Percentiles rank a stretch among this genome's conserved stretches.
Evolutionary conservation across 2,113 vertebrate species (phyloP).

Genomic region (Percopsis transmontana): DNA sequence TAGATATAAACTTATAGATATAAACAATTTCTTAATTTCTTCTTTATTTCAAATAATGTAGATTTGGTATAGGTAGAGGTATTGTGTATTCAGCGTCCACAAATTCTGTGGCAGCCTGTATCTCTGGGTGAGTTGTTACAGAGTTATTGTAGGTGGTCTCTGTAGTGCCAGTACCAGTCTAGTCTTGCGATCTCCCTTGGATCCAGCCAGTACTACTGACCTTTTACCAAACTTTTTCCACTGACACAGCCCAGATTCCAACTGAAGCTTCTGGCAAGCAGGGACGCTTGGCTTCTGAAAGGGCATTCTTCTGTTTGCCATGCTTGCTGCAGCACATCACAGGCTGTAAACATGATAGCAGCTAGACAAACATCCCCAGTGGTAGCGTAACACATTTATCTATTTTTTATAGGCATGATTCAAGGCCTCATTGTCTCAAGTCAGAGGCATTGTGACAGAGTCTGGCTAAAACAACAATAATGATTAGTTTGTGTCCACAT

Average conservation of each 20-base stretch:
- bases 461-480: too few species aligned
- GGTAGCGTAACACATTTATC: neutral
- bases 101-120: too few species aligned
- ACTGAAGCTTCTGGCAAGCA: conserved; percentile 25
- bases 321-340: conserved; percentile 17
- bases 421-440: neutral
- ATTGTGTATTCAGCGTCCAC: too few species aligned
- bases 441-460: too few species aligned
- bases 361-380: neutral
- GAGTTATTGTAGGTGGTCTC: too few species aligned
- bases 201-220: conserved; percentile 27
- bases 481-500: too few species aligned
- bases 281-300: conserved; percentile 20
- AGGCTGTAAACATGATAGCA: conserved; percentile 27
- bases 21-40: too few species aligned
- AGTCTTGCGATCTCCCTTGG: neutral
- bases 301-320: conserved; percentile 25
- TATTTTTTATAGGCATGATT: neutral
- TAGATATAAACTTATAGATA: too few species aligned
- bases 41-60: too few species aligned
- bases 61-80: too few species aligned
- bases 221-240: conserved; percentile 54
- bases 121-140: too few species aligned
- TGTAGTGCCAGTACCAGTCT: too few species aligned
- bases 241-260: conserved; percentile 37